phyloP scores from a whole-genome alignment of 2,888 invertebrate species.

The Melanchra persicariae region DNA sequence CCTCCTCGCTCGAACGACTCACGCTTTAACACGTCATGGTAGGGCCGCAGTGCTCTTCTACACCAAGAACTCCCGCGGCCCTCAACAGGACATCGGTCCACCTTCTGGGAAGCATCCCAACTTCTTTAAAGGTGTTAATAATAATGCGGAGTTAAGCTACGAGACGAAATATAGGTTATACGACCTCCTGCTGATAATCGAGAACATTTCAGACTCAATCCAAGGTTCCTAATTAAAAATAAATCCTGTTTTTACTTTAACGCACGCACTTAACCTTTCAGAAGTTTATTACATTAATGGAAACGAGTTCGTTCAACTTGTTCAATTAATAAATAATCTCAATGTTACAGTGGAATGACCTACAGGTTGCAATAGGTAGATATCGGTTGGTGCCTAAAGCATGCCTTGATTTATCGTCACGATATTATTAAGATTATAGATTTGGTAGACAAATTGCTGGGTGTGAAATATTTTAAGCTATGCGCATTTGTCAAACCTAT shows the following conservation, averaged over 20 bases:
- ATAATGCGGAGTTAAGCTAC: no score
- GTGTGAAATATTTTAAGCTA: background rate
- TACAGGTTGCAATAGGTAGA: slow-evolving; percentile 4
- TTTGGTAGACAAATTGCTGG: slow-evolving; percentile 10
- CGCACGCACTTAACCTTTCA: slow-evolving; percentile 50
- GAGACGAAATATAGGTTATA: no score
- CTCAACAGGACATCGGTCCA: background rate
- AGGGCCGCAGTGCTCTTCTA: no score
- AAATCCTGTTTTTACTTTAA: slow-evolving; percentile 34
- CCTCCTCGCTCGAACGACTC: no score
- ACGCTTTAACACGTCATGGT: no score
- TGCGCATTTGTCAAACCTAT: background rate
- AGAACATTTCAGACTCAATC: background rate
- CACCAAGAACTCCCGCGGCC: no score
- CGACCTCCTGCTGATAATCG: background rate
- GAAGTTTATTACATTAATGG: slow-evolving; percentile 21
- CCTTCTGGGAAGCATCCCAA: background rate
- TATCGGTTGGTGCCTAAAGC: slow-evolving; percentile 11
- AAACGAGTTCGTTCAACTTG: slow-evolving; percentile 56
- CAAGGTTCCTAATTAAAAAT: slow-evolving; percentile 11
- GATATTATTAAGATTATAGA: slow-evolving; percentile 11
- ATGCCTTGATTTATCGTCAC: slow-evolving; percentile 41
- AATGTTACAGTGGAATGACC: slow-evolving; percentile 50
- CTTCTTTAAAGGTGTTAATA: no score
- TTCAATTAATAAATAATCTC: slow-evolving; percentile 52